phyloP scores from a whole-genome alignment of 2,113 vertebrate genomes.

The Sapajus apella region DNA sequence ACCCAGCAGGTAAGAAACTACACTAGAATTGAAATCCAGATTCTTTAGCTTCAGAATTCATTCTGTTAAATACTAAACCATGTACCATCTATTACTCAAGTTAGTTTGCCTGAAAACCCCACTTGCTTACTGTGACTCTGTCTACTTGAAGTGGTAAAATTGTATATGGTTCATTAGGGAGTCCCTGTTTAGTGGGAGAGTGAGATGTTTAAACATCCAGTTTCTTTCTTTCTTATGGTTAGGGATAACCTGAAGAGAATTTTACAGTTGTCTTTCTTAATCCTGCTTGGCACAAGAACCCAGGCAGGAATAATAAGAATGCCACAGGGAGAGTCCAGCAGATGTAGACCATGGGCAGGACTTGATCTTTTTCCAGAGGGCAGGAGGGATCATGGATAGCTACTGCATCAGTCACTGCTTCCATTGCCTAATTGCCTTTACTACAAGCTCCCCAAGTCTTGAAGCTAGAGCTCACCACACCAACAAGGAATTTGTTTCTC shows the following conservation, averaged over 20 bases:
- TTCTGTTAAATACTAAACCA: neutral
- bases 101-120: neutral
- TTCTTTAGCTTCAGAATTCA: neutral
- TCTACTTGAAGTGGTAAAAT: conserved; percentile 19
- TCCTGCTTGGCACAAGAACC: neutral
- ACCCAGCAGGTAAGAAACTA: neutral
- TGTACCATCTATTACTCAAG: neutral
- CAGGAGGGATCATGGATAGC: neutral
- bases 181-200: neutral
- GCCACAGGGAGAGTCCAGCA: neutral
- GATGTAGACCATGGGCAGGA: neutral
- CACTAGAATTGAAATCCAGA: conserved; percentile 13
- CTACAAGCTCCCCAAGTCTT: neutral
- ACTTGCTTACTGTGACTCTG: neutral
- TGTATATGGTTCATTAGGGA: neutral
- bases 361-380: neutral
- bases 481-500: neutral
- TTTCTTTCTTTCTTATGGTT: conserved; percentile 45
- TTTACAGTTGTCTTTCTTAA: neutral
- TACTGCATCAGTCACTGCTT: neutral
- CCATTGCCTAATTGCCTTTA: neutral
- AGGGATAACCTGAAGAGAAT: neutral
- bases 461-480: neutral
- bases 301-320: neutral
- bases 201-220: neutral